phyloP scores from a whole-genome alignment of 2,888 invertebrate species.

The Alsophila aescularia region DNA sequence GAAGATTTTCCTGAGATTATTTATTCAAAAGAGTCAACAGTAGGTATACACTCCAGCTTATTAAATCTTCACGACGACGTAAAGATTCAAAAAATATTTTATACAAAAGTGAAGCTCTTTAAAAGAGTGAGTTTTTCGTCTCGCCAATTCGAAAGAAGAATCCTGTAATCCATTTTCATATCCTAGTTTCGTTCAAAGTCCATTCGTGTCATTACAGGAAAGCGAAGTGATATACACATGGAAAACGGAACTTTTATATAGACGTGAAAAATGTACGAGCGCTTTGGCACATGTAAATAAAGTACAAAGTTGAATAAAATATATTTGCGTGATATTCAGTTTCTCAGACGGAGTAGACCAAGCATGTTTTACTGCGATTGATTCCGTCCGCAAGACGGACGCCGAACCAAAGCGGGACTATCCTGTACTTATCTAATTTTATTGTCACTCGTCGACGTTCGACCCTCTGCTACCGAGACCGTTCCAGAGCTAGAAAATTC shows the following conservation, averaged over 20 bases:
- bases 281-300: conserved; percentile 40
- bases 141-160: conserved; percentile 55
- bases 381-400: conserved; percentile 77
- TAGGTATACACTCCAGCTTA: conserved; percentile 28
- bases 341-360: conserved; percentile 53
- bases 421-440: conserved; percentile 84
- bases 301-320: conserved; percentile 45
- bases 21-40: conserved; percentile 7
- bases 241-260: conserved; percentile 41
- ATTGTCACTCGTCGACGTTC: conserved; percentile 76
- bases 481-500: conserved; percentile 69
- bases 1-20: conserved; percentile 27
- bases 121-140: conserved; percentile 50
- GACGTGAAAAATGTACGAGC: conserved; percentile 15
- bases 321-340: conserved; percentile 33
- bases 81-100: conserved; percentile 27
- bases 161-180: conserved; percentile 69
- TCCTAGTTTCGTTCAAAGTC: conserved; percentile 73
- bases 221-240: conserved; percentile 69
- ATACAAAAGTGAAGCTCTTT: conserved; percentile 32
- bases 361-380: conserved; percentile 82
- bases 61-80: conserved; percentile 25
- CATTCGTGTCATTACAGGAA: conserved; percentile 75
- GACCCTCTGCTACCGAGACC: conserved; percentile 66
- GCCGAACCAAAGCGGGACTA: conserved; percentile 65